Conservation (phyloP, 2,113 vertebrate genomes). For the Pyxicephalus adspersus region DNA sequence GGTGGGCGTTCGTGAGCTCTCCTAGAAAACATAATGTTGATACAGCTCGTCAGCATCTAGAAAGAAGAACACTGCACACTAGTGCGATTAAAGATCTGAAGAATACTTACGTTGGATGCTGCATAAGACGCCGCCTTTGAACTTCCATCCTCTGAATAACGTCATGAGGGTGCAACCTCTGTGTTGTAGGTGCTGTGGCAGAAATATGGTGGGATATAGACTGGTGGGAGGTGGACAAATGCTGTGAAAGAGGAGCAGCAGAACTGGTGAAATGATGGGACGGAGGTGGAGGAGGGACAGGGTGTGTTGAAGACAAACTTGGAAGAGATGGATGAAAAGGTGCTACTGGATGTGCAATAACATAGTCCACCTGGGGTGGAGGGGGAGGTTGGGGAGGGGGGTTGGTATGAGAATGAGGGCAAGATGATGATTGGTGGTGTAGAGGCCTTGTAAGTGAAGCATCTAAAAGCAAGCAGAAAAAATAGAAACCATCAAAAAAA, state of each 20-base stretch:
- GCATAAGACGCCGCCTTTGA: constrained; percentile 95
- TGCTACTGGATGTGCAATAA: constrained; percentile 92
- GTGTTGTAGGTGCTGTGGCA: constrained; percentile 84
- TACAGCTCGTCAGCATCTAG: background rate
- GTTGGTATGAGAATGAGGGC: constrained; percentile 93
- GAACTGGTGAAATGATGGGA: constrained; percentile 84
- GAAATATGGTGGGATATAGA: constrained; percentile 89
- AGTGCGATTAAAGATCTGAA: background rate
- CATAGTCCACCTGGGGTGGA: constrained; percentile 90
- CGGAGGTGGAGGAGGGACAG: constrained; percentile 85
- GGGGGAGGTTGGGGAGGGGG: constrained; percentile 87
- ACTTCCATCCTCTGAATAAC: constrained; percentile 96
- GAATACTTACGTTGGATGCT: constrained; percentile 91
- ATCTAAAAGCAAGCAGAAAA: constrained; percentile 73
- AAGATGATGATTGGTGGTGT: constrained; percentile 91
- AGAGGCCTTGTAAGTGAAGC: constrained; percentile 88
- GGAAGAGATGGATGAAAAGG: constrained; percentile 90
- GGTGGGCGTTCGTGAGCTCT: constrained; percentile 96
- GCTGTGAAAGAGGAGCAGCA: constrained; percentile 83
- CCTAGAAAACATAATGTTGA: constrained; percentile 68
- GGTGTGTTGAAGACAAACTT: constrained; percentile 84
- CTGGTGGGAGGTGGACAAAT: constrained; percentile 88
- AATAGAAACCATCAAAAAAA: background rate
- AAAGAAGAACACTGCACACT: background rate
- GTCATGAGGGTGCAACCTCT: constrained; percentile 93